Evolutionary conservation across 2,113 vertebrate genomes (phyloP).

Genomic region (Salvelinus fontinalis): DNA sequence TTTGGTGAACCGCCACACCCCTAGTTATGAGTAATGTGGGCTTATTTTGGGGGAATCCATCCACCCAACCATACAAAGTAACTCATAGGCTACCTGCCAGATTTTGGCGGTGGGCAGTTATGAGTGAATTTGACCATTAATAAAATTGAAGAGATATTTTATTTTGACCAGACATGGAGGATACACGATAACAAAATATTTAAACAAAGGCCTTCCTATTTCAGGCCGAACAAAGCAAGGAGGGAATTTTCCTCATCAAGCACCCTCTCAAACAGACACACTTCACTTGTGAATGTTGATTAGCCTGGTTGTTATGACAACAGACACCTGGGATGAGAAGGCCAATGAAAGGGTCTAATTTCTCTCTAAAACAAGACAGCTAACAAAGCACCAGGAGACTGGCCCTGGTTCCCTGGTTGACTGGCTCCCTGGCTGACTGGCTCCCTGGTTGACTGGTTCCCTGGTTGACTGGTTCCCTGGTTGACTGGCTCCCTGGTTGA

Average conservation of each 20-base stretch:
- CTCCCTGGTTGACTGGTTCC: too few relatives aligned
- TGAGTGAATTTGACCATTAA: not conserved
- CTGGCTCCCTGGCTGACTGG: too few relatives aligned
- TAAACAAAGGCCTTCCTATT: not conserved
- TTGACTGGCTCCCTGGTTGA: too few relatives aligned
- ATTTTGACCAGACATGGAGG: not conserved
- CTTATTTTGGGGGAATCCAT: not conserved
- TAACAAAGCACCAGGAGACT: conserved; percentile 28
- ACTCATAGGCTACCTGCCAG: not conserved
- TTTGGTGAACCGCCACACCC: too few relatives aligned
- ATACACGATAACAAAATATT: not conserved
- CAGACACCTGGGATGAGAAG: conserved; percentile 47
- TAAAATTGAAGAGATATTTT: not conserved
- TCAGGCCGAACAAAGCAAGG: not conserved
- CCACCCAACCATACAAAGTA: not conserved
- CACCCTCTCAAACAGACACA: conserved; percentile 33
- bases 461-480: too few relatives aligned
- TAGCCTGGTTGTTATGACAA: conserved; percentile 50
- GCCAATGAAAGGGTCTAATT: conserved; percentile 14
- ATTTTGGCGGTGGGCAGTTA: conserved; percentile 9
- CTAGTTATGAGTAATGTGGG: too few relatives aligned
- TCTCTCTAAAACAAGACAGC: conserved; percentile 39
- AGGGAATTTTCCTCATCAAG: conserved; percentile 23
- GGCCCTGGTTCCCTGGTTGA: too few relatives aligned
- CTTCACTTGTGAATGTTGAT: conserved; percentile 31